A percentile compares a stretch with the other conserved stretches of the same genome.
These are phyloP conservation scores for Tetragnatha montana DNA, from an alignment of 2,888 invertebrate genomes.

Conservation along the genomic window DNA sequence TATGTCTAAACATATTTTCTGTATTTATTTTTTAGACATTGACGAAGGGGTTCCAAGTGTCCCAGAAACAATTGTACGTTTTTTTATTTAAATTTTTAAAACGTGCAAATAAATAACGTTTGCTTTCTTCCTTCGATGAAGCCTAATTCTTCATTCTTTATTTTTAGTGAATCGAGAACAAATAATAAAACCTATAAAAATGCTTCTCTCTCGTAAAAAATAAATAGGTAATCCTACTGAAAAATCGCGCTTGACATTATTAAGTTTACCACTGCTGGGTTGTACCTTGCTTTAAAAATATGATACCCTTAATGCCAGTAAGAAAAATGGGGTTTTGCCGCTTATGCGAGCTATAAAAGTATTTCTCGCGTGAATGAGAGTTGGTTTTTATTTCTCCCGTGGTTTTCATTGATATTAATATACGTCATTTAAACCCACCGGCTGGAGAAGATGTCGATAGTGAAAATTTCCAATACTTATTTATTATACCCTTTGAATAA, in stretches of 20 bases:
- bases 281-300: neutral
- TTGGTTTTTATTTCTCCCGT: conserved; percentile 10
- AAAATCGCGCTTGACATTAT: neutral
- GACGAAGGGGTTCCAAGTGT: too few relatives aligned
- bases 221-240: neutral
- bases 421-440: conserved; percentile 42
- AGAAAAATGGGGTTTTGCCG: conserved; percentile 40
- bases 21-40: too few relatives aligned
- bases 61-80: too few relatives aligned
- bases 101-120: too few relatives aligned
- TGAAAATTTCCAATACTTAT: conserved; percentile 59
- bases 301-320: conserved; percentile 1
- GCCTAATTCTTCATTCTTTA: too few relatives aligned
- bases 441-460: conserved; percentile 51
- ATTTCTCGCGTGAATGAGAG: conserved; percentile 23
- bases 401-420: conserved; percentile 58
- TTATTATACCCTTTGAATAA: conserved; percentile 55
- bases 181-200: too few relatives aligned
- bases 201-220: too few relatives aligned
- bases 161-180: too few relatives aligned
- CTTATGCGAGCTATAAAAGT: conserved; percentile 27
- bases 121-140: too few relatives aligned
- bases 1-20: too few relatives aligned
- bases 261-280: neutral
- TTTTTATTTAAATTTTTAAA: too few relatives aligned